A percentile compares a stretch with the other conserved stretches of the same genome.
Evolutionary conservation across 2,113 vertebrate genomes (phyloP).

Genomic region (Psittacula cyanocephala): DNA sequence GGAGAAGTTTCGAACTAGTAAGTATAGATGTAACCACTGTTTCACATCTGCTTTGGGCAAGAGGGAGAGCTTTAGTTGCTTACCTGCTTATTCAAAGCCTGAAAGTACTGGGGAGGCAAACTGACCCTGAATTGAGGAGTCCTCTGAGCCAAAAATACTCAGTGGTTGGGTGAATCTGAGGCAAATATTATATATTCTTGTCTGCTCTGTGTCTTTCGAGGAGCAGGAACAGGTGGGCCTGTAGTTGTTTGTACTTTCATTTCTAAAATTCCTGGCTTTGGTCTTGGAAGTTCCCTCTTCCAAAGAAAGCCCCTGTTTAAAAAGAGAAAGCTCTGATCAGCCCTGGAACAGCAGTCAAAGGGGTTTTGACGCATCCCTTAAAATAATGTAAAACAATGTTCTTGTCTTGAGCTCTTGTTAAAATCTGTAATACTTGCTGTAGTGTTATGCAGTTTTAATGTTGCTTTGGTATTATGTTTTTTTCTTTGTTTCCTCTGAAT

Average conservation of each 20-base stretch:
- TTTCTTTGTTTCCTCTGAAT: neutral
- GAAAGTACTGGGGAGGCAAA: neutral
- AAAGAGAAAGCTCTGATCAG: neutral
- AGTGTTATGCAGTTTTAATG: neutral
- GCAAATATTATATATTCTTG: neutral
- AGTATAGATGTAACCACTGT: constrained; percentile 30
- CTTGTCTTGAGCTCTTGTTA: neutral
- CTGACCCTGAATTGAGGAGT: neutral
- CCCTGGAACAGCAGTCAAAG: neutral
- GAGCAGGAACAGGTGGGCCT: neutral
- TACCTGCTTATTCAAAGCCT: neutral
- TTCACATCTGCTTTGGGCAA: neutral
- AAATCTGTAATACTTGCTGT: neutral
- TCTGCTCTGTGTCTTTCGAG: neutral
- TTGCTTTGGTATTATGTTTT: neutral
- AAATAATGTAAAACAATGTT: neutral
- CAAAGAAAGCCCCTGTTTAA: neutral
- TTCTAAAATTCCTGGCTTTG: neutral
- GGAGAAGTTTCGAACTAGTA: constrained; percentile 92
- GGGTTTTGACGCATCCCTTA: neutral
- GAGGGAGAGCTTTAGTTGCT: neutral
- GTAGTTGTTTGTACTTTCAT: neutral
- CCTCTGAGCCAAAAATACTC: neutral
- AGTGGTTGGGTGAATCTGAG: neutral
- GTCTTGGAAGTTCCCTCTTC: neutral